Conservation (phyloP, 2,113 vertebrate genomes). For the Anas platyrhynchos region DNA sequence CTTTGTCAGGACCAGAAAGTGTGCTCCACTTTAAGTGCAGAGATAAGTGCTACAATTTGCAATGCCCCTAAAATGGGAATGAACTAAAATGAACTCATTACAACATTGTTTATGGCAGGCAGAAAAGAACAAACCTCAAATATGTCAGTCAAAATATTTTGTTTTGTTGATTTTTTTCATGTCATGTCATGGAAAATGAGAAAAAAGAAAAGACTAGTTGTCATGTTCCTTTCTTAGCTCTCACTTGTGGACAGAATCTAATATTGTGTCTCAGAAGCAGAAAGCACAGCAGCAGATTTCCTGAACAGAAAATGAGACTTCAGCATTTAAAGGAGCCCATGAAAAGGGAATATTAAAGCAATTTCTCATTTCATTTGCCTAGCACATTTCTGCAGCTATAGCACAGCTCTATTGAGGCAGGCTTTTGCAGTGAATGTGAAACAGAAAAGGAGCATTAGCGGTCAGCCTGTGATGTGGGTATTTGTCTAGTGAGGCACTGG, state of each 20-base stretch:
- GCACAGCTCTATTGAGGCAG: background rate
- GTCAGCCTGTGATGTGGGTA: background rate
- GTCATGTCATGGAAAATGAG: background rate
- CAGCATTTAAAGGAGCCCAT: background rate
- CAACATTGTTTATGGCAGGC: background rate
- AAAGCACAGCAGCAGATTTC: background rate
- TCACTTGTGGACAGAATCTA: background rate
- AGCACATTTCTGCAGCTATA: background rate
- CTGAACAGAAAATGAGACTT: background rate
- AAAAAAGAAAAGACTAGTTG: background rate
- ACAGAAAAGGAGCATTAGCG: background rate
- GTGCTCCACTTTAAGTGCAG: background rate
- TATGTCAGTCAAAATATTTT: background rate
- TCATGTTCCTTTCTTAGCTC: background rate
- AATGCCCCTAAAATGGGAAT: conserved; percentile 19
- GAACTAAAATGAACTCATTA: conserved; percentile 35
- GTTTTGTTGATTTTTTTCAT: background rate
- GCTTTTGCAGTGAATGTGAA: background rate
- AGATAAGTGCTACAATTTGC: background rate
- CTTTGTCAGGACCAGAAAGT: background rate
- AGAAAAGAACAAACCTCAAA: background rate
- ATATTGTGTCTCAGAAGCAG: background rate
- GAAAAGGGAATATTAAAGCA: background rate
- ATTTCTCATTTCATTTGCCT: conserved; percentile 6
- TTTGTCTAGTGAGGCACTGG: background rate